phyloP scores from a whole-genome alignment of 2,113 vertebrate species.

The Sylvia atricapilla region DNA sequence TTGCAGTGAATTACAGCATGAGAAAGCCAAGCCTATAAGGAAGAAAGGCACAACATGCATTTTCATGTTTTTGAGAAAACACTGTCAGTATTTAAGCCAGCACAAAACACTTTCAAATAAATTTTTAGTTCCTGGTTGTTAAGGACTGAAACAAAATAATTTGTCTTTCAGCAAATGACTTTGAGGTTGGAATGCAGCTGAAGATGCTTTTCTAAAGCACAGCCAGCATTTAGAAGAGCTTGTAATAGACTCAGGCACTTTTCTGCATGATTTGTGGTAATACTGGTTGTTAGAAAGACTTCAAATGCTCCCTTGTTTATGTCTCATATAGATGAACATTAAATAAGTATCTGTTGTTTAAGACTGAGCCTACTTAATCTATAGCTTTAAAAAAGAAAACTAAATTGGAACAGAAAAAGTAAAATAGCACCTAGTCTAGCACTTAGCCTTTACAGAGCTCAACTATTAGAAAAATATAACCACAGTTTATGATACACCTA shows the following conservation, averaged over 20 bases:
- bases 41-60: background rate
- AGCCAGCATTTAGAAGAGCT: background rate
- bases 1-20: constrained; percentile 57
- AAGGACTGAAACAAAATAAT: constrained; percentile 34
- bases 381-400: background rate
- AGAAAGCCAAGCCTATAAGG: background rate
- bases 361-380: background rate
- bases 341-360: background rate
- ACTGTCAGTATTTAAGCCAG: constrained; percentile 28
- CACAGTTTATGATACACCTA: constrained; percentile 40
- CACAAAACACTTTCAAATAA: constrained; percentile 25
- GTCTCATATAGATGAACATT: background rate
- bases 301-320: background rate
- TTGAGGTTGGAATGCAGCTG: constrained; percentile 24
- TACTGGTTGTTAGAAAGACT: background rate
- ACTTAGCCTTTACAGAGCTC: background rate
- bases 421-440: background rate
- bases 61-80: constrained; percentile 24
- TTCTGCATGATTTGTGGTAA: constrained; percentile 5
- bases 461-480: constrained; percentile 38
- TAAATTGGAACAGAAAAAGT: constrained; percentile 27
- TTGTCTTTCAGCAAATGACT: constrained; percentile 32
- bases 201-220: constrained; percentile 39
- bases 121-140: constrained; percentile 35
- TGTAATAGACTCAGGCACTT: background rate